Base-by-base conservation (phyloP, 2,888 invertebrate genomes). In the Endotricha flammealis region DNA sequence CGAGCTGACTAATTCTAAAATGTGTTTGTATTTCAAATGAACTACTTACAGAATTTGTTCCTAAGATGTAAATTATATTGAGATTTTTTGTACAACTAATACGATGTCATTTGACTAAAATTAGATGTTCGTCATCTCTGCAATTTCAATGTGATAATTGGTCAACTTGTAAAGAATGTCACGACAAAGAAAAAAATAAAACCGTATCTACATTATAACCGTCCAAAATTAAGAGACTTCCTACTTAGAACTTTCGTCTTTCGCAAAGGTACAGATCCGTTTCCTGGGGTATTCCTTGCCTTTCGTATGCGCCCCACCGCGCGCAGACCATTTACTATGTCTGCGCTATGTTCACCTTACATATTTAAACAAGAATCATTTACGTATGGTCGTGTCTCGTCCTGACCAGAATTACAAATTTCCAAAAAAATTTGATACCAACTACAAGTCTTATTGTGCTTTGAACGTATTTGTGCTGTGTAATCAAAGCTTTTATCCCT, bases 161-260 rank as follows among this genome's bases (percentile, higher is more conserved):
- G n/a, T n/a, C n/a, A n/a, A n/a, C n/a, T n/a, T n/a, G n/a, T n/a
- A n/a, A n/a, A n/a, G n/a, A n/a, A n/a, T n/a, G n/a, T n/a, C n/a
- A n/a, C n/a, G n/a, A n/a, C n/a, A n/a, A 32, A 20, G 1, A 9
- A 13, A 12, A 29, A 13, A 7, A 6, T 20, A 13, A 4, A 32
- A 12, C 32, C 35, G 13, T 40, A 41, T 71, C 69, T 64, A 60
- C 36, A 27, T 55, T 64, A 63, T 50, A 11, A 54, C 57, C 39
- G 38, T 17, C 65, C 34, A 40, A 38, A 42, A 48, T 38, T 43
- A 50, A 51, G 48, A 48, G 46, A 74, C 72, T 79, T 75, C 73
- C 73, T 73, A 72, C 64, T 74, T 76, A 81, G 79, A 79, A 78
- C 66, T 79, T 81, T 81, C 68, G 71, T 62, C 73, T 79, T 76